These are phyloP conservation scores for Halichondria panicea DNA, from an alignment of 37 sponge, comb jelly and placozoan genomes.

Conservation along the genomic window DNA sequence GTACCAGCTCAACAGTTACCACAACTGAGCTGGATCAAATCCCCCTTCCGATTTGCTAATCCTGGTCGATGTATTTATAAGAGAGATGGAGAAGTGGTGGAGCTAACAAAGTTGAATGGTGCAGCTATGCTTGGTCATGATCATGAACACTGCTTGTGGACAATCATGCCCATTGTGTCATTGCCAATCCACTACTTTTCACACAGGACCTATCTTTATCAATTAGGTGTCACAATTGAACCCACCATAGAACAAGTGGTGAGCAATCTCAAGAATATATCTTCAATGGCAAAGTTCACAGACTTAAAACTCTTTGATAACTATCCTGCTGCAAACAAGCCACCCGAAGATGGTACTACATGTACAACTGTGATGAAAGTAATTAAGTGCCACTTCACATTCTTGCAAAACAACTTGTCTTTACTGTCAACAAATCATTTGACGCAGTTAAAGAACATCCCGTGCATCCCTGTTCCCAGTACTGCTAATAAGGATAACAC, in stretches of 20 bases:
- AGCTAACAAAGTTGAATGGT: constrained; percentile 1
- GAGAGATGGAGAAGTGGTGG: too few relatives aligned
- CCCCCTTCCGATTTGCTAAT: not conserved
- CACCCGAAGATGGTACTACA: not conserved
- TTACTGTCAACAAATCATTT: not conserved
- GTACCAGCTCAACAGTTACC: constrained; percentile 5
- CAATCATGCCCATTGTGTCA: constrained; percentile 43
- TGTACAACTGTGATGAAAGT: constrained; percentile 7
- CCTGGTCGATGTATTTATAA: too few relatives aligned
- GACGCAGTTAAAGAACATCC: not conserved
- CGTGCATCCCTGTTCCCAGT: constrained; percentile 43
- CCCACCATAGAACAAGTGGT: constrained; percentile 33
- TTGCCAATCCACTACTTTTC: constrained; percentile 7
- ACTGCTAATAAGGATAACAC: not conserved
- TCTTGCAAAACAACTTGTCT: not conserved
- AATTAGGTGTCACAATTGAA: not conserved
- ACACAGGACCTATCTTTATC: too few relatives aligned
- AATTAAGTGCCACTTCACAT: constrained; percentile 10
- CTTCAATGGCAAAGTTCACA: not conserved
- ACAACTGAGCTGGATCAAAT: constrained; percentile 29
- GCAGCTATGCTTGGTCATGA: too few relatives aligned
- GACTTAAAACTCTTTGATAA: constrained; percentile 21
- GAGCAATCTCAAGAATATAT: constrained; percentile 34
- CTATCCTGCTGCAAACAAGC: not conserved
- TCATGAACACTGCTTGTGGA: too few relatives aligned